These are phyloP conservation scores for Lydus trimaculatus DNA, from an alignment of 2,888 invertebrate species.

Conservation along the genomic window DNA sequence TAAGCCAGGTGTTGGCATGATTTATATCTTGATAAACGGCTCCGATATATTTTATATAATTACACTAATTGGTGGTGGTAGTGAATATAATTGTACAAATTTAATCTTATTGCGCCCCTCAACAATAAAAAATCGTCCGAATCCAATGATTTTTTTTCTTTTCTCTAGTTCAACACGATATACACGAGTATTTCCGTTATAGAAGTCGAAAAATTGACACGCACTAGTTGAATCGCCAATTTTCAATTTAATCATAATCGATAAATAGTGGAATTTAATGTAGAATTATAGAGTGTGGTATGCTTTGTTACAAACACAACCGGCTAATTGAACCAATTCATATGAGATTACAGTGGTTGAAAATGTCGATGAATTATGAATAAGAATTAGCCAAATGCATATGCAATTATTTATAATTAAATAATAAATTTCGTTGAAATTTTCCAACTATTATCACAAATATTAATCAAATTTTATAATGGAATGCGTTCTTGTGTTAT, in stretches of 20 bases:
- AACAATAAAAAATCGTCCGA: background rate
- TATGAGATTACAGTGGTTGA: background rate
- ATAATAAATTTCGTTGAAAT: background rate
- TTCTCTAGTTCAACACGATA: background rate
- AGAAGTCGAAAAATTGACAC: background rate
- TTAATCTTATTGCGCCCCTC: conserved; percentile 27
- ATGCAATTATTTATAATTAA: conserved; percentile 15
- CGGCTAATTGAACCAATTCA: background rate
- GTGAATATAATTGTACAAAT: conserved; percentile 44
- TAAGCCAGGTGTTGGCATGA: conserved; percentile 56
- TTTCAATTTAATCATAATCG: background rate
- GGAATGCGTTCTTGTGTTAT: too few relatives aligned
- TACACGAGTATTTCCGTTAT: background rate
- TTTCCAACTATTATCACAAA: background rate
- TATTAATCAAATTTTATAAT: background rate
- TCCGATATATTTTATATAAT: conserved; percentile 54
- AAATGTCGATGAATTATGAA: conserved; percentile 28
- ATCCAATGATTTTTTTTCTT: background rate
- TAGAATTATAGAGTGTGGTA: background rate
- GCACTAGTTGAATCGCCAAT: background rate
- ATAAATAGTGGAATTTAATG: background rate
- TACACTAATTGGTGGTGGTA: conserved; percentile 54
- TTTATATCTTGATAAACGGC: conserved; percentile 53
- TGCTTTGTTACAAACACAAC: background rate
- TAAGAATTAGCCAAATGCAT: conserved; percentile 25